Evolutionary conservation across 2,888 invertebrate species (phyloP), one percentile per base, ranked within the genome.

Genomic region (Subacronicta megacephala): DNA sequence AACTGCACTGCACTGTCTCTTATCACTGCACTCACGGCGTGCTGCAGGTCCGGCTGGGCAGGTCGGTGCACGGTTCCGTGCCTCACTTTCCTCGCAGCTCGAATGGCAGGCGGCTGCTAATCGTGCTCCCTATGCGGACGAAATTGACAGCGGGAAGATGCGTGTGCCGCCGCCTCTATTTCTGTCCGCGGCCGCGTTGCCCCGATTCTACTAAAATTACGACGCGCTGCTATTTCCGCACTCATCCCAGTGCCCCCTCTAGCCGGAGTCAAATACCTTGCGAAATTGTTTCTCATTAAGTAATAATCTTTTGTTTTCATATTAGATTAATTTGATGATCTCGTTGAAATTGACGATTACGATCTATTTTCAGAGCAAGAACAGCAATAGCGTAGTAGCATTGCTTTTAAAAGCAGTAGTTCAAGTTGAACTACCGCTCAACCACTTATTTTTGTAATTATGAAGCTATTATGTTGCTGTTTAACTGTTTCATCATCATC

Each of bases 161-260:
- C 90, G 85, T 84, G 88, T 86, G 86, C 89, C 83, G 89, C 83
- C 89, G 84, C 67, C 88, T 85, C 93, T 94, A 94, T 94, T 94
- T 93, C 88, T 84, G 91, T 91, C 84, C 88, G 90, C 88, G 93
- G 87, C 92, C 91, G 92, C 82, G 91, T 94, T 94, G 94, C 94
- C 94, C 94, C 90, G 94, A 92, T 94, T 94, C 87, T 88, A 94
- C 92, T 93, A 92, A 94, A 94, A 93, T 93, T 94, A 94, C 90
- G 88, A 88, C 90, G 88, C 85, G 87, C 73, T 82, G 90, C 93
- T 94, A 94, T 94, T 94, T 94, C 94, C 93, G 94, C 93, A 92
- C 94, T 88, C 86, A 73, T 85, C 89, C 83, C 84, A 77, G 80
- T 81, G 87, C 83, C 89, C 88, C 82, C 87, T 84, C 88, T 80